These are phyloP conservation scores for Rynchops niger DNA, from an alignment of 2,113 vertebrate genomes.

Conservation along the genomic window DNA sequence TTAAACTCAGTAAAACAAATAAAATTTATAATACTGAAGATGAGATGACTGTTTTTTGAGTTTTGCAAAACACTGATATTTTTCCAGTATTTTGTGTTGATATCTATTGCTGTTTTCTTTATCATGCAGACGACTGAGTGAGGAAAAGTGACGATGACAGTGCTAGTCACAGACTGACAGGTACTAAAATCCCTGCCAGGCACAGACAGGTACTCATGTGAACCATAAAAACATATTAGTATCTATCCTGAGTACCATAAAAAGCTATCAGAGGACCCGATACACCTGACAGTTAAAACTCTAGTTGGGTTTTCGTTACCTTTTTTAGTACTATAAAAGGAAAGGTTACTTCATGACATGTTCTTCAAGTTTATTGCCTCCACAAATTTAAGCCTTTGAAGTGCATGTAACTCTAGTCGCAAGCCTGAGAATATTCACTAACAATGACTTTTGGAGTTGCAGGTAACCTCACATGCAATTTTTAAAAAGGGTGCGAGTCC, in stretches of 20 bases:
- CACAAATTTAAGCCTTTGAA: neutral
- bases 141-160: neutral
- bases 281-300: neutral
- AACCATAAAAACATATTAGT: neutral
- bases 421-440: neutral
- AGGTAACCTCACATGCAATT: neutral
- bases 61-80: neutral
- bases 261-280: neutral
- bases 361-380: neutral
- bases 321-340: neutral
- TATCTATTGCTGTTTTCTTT: neutral
- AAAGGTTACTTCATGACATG: neutral
- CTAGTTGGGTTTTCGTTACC: neutral
- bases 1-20: neutral
- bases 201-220: neutral
- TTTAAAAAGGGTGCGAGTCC: neutral
- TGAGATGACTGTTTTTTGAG: neutral
- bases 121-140: neutral
- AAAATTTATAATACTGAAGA: neutral
- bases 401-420: rapidly evolving
- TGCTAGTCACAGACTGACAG: neutral
- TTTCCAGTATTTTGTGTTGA: neutral
- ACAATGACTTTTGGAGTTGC: neutral
- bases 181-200: neutral
- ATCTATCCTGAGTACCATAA: neutral